Evolutionary conservation across 2,113 vertebrate genomes (phyloP).

Genomic region (Osmerus eperlanus): DNA sequence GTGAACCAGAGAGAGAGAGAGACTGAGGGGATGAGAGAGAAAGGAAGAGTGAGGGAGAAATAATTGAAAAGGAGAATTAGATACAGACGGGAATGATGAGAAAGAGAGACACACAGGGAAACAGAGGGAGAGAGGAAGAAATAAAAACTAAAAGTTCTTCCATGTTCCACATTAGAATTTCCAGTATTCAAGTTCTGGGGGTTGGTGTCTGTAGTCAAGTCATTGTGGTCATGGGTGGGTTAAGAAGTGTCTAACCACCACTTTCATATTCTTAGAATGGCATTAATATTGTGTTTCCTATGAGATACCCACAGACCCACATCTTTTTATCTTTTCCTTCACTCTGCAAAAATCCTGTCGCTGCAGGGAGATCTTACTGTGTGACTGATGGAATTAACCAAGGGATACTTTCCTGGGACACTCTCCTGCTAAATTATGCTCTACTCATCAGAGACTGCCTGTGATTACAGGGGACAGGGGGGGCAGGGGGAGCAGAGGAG

Average conservation of each 20-base stretch:
- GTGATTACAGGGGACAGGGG: slow-evolving; percentile 38
- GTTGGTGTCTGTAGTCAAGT: too few species aligned
- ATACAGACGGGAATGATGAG: too few species aligned
- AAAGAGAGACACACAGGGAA: neutral
- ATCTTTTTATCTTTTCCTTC: slow-evolving; percentile 41
- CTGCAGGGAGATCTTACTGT: slow-evolving; percentile 42
- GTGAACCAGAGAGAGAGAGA: too few species aligned
- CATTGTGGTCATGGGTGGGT: too few species aligned
- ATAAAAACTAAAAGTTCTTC: neutral
- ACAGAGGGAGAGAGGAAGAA: neutral
- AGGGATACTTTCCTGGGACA: slow-evolving; percentile 44
- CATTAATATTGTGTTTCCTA: slow-evolving; percentile 4
- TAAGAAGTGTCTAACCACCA: neutral
- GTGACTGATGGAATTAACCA: slow-evolving; percentile 60
- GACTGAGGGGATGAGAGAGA: slow-evolving; percentile 4
- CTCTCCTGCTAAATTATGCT: slow-evolving; percentile 49
- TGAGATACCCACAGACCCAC: slow-evolving; percentile 35
- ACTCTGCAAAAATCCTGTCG: slow-evolving; percentile 29
- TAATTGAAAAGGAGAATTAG: too few species aligned
- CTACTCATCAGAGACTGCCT: slow-evolving; percentile 54
- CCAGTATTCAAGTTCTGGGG: too few species aligned
- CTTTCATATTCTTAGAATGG: neutral
- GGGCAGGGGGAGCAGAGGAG: slow-evolving; percentile 16
- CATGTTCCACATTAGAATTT: too few species aligned
- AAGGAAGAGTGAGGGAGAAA: slow-evolving; percentile 3